A percentile compares a stretch with the other conserved stretches of the same genome.
Evolutionary conservation across 2,888 invertebrate genomes (phyloP).

Genomic region (Aphodius granarius): DNA sequence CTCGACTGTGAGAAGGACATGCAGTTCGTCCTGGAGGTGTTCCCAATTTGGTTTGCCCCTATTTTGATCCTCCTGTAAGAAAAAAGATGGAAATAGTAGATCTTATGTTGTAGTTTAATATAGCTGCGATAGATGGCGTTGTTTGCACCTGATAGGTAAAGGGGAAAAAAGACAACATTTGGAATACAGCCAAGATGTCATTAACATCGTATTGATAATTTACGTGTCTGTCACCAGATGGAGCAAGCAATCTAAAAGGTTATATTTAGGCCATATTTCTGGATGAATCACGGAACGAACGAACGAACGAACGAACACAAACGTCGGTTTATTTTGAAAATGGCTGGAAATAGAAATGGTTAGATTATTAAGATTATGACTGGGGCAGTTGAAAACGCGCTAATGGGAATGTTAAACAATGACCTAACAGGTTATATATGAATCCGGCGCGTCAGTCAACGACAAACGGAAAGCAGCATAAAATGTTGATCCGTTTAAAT

Average conservation of each 20-base stretch:
- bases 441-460: too few species aligned
- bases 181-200: constrained; percentile 5
- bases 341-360: background rate
- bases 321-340: background rate
- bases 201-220: background rate
- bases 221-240: background rate
- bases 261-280: constrained; percentile 2
- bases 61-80: constrained; percentile 92
- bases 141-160: background rate
- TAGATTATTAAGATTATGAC: background rate
- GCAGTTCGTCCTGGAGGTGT: constrained; percentile 97
- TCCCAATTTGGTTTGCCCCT: constrained; percentile 99
- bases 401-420: background rate
- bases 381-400: background rate
- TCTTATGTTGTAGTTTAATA: background rate
- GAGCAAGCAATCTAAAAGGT: background rate
- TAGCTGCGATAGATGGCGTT: background rate
- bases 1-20: constrained; percentile 98
- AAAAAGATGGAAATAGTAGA: constrained; percentile 18
- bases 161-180: background rate
- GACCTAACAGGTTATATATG: background rate
- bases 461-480: too few species aligned
- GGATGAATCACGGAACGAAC: background rate
- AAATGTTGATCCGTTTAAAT: too few species aligned
- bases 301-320: background rate